A percentile compares a stretch with the other conserved stretches of the same genome.
Conservation (phyloP, 2,113 vertebrate genomes). For the Tyrannus savana region DNA sequence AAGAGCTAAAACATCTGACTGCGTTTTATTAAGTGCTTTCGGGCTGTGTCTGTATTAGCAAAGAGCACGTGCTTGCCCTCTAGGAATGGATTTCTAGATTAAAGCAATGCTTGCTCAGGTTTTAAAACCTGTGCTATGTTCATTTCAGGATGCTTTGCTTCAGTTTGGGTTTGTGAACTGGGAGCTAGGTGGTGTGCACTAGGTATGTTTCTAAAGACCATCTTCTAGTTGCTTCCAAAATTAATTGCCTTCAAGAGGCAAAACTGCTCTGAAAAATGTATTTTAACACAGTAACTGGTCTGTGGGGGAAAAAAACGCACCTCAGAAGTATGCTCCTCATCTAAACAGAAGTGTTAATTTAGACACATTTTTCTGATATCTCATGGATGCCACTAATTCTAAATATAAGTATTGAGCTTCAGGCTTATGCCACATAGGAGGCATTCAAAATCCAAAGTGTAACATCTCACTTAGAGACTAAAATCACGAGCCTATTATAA, state of each 20-base stretch:
- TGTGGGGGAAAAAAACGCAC: neutral
- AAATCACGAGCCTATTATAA: neutral
- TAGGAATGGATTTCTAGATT: neutral
- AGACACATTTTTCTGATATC: neutral
- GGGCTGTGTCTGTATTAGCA: neutral
- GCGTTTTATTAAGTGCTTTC: neutral
- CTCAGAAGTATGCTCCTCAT: neutral
- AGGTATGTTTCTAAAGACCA: neutral
- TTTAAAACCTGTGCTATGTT: neutral
- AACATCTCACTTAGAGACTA: neutral
- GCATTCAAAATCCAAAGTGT: neutral
- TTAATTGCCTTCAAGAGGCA: accelerated
- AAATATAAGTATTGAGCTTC: neutral
- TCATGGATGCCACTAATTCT: neutral
- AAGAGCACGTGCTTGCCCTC: neutral
- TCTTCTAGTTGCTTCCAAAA: neutral
- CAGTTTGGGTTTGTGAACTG: neutral
- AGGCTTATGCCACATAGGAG: neutral
- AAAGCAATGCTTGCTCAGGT: neutral
- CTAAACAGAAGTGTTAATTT: neutral
- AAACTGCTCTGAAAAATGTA: neutral
- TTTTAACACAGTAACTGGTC: neutral
- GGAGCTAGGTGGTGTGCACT: neutral
- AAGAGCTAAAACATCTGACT: neutral
- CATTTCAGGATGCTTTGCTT: neutral